Conservation (phyloP, 2,888 invertebrate genomes). For the Unio pictorum region DNA sequence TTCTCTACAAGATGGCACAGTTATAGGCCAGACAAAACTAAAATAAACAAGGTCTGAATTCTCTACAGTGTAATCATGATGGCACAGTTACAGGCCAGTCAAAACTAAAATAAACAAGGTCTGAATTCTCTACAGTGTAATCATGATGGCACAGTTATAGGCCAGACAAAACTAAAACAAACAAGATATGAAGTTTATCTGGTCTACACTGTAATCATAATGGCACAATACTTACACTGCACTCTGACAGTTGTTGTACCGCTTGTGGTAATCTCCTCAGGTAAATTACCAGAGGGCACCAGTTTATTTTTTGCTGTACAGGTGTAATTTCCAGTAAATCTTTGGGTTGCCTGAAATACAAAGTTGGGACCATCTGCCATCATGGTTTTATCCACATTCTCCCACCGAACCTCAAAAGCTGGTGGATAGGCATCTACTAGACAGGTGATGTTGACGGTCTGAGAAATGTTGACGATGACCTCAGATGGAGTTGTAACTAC, state of each 20-base stretch:
- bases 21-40: too few species aligned
- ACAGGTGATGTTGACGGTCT: conserved; percentile 41
- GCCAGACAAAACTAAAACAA: too few species aligned
- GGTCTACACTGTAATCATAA: not conserved
- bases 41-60: too few species aligned
- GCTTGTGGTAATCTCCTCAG: conserved; percentile 28
- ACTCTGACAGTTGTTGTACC: conserved; percentile 48
- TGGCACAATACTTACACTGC: conserved; percentile 44
- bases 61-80: not conserved
- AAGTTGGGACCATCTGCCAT: conserved; percentile 32
- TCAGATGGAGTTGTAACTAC: conserved; percentile 36
- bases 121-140: not conserved
- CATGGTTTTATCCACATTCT: conserved; percentile 30
- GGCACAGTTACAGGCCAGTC: not conserved
- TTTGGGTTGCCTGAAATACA: conserved; percentile 25
- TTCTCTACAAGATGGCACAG: too few species aligned
- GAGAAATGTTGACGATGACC: conserved; percentile 37
- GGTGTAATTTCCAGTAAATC: conserved; percentile 53
- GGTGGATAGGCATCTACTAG: conserved; percentile 51
- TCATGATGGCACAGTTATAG: not conserved
- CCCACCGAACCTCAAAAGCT: conserved; percentile 47
- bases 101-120: too few species aligned
- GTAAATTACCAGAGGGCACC: conserved; percentile 39
- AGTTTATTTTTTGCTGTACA: conserved; percentile 50
- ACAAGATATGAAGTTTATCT: too few species aligned